Percentiles rank a stretch among this genome's conserved stretches.
Evolutionary conservation across 2,797 vertebrate species (phyloP).

Genomic region (Rhinoraja longicauda): DNA sequence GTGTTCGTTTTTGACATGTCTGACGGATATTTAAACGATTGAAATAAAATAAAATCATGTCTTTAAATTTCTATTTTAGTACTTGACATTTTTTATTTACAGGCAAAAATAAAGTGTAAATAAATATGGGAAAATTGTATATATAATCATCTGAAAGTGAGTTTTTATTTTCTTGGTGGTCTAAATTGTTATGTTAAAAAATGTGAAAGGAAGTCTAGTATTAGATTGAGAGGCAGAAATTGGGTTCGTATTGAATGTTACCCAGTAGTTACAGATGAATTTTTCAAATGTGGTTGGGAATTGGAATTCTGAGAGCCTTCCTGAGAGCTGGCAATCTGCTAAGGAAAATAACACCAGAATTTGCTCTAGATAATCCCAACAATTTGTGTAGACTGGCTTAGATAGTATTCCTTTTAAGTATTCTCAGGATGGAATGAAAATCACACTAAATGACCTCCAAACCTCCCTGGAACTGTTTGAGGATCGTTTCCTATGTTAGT

Average conservation of each 20-base stretch:
- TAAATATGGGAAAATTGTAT: neutral
- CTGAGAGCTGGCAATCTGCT: neutral
- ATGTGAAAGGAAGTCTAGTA: neutral
- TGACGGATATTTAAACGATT: neutral
- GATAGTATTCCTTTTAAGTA: neutral
- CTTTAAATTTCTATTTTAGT: neutral
- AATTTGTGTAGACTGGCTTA: neutral
- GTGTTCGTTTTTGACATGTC: neutral
- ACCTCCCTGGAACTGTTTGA: neutral
- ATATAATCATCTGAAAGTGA: neutral
- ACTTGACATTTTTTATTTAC: neutral
- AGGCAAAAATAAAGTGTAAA: neutral
- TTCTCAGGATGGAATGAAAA: neutral
- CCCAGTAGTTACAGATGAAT: neutral
- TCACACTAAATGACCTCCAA: neutral
- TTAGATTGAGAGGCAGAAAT: neutral
- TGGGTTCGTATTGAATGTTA: neutral
- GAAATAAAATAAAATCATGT: neutral
- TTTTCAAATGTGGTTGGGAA: neutral
- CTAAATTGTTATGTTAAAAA: neutral
- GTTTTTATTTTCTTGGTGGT: neutral
- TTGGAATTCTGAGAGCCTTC: neutral
- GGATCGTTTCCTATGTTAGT: neutral
- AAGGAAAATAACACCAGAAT: neutral
- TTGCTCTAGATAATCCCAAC: no score